These are phyloP conservation scores for Coenonympha arcania DNA, from an alignment of 2,888 invertebrate species.

Conservation along the genomic window DNA sequence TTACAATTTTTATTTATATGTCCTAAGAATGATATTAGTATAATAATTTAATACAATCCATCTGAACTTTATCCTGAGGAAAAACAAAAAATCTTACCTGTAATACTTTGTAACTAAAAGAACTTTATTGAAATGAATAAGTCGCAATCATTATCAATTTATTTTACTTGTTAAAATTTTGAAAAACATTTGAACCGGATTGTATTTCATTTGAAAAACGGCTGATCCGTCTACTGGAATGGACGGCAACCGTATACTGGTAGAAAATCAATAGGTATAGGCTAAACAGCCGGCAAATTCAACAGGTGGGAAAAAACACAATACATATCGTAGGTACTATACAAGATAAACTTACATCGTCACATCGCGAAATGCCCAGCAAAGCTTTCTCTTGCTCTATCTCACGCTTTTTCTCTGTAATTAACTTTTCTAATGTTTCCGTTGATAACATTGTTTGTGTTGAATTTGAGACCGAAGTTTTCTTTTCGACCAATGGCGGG, in stretches of 20 bases:
- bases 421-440: conserved; percentile 59
- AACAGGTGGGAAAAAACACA: conserved; percentile 23
- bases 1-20: no score
- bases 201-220: no score
- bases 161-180: no score
- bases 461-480: conserved; percentile 31
- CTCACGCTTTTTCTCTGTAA: conserved; percentile 61
- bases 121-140: no score
- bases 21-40: no score
- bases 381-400: conserved; percentile 59
- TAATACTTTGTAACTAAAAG: no score
- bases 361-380: conserved; percentile 38
- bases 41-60: no score
- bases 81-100: no score
- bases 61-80: no score
- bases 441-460: conserved; percentile 55
- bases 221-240: no score
- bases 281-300: conserved; percentile 7
- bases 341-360: conserved; percentile 17
- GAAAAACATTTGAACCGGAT: no score
- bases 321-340: neutral
- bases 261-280: conserved; percentile 23
- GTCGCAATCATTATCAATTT: no score
- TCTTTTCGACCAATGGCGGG: conserved; percentile 38
- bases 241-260: conserved; percentile 18